Percentiles rank a stretch among this genome's conserved stretches.
Conservation (phyloP, 1,140 invertebrate species). For the Augochlora pura region DNA sequence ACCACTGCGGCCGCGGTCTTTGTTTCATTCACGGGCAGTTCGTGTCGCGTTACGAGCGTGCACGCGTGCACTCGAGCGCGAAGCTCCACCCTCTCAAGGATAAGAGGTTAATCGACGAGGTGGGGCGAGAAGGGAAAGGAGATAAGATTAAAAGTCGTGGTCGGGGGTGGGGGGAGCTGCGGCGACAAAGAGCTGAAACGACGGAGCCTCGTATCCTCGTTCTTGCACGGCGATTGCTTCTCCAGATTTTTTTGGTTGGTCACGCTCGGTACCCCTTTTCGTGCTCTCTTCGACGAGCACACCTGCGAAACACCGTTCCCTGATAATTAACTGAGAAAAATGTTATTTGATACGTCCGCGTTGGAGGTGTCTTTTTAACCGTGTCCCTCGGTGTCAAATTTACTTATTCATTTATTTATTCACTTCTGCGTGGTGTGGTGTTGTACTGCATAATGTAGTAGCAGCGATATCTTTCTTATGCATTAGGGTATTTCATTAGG, state of each 20-base stretch:
- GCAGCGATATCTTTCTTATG: too few species aligned
- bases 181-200: neutral
- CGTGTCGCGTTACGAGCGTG: slow-evolving; percentile 43
- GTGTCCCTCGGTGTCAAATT: too few species aligned
- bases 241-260: neutral
- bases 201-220: neutral
- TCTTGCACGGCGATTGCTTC: neutral
- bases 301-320: neutral
- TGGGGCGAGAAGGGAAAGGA: neutral
- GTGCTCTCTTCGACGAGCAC: neutral
- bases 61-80: slow-evolving; percentile 49
- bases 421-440: too few species aligned
- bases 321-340: too few species aligned
- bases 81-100: slow-evolving; percentile 53
- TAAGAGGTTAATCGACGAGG: slow-evolving; percentile 34
- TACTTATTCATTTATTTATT: too few species aligned
- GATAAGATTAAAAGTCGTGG: neutral
- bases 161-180: too few species aligned
- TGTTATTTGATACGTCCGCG: too few species aligned
- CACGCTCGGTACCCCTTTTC: neutral
- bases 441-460: too few species aligned
- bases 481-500: too few species aligned
- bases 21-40: slow-evolving; percentile 58
- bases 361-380: too few species aligned
- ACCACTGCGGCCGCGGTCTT: slow-evolving; percentile 42